Conservation (phyloP, 2,113 vertebrate species). For the Lophochroa leadbeateri region DNA sequence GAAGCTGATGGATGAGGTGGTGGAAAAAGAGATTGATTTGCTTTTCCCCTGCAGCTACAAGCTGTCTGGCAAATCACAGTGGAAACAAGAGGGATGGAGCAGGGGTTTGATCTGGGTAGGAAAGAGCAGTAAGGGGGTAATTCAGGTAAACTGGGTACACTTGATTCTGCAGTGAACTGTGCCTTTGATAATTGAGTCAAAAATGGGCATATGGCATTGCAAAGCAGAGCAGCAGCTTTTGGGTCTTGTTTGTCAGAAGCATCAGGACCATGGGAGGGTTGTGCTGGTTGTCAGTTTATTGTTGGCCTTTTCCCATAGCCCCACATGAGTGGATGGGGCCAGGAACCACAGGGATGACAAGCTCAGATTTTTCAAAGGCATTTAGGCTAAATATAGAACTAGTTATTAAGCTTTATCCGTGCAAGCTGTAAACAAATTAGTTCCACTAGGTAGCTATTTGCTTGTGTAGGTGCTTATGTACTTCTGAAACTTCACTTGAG, state of each 20-base stretch:
- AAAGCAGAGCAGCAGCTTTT: background rate
- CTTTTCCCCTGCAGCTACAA: background rate
- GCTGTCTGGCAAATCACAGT: background rate
- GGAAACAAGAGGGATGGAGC: background rate
- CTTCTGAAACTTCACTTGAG: background rate
- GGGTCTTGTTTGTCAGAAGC: background rate
- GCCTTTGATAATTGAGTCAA: background rate
- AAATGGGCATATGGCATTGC: background rate
- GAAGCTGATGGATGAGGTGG: conserved; percentile 31
- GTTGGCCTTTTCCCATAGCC: background rate
- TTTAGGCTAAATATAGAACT: background rate
- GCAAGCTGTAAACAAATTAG: conserved; percentile 38
- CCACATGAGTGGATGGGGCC: background rate
- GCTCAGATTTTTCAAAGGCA: background rate
- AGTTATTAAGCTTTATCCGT: conserved; percentile 9
- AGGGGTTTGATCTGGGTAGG: background rate
- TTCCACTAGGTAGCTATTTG: conserved; percentile 30
- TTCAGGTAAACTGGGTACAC: background rate
- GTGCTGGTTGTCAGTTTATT: background rate
- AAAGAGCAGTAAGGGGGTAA: background rate
- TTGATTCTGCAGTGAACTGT: background rate
- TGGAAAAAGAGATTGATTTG: conserved; percentile 48
- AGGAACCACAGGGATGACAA: background rate
- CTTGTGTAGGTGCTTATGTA: background rate
- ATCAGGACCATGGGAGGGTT: fast-evolving